A percentile compares a stretch with the other conserved stretches of the same genome.
Conservation (phyloP, 2,888 invertebrate species). For the Cephus pulcher region DNA sequence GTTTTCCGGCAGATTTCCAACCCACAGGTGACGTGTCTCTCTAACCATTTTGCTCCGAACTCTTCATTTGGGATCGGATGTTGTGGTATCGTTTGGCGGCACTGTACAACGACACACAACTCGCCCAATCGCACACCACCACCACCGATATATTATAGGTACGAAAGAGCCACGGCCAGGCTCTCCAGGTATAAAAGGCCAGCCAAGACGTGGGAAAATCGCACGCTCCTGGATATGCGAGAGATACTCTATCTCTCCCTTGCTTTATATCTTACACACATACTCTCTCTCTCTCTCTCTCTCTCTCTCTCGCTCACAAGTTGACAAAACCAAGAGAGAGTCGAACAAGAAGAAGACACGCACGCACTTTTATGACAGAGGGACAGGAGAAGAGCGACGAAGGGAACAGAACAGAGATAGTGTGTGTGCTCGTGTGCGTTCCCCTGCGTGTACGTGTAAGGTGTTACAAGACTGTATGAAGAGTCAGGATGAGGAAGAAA, state of each 20-base stretch:
- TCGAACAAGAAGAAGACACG: background rate
- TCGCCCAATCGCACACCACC: conserved; percentile 48
- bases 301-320: background rate
- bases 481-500: background rate
- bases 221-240: background rate
- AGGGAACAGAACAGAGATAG: background rate
- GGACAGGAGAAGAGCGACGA: background rate
- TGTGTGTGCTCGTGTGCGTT: background rate
- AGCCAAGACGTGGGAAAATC: background rate
- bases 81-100: conserved; percentile 67
- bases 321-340: background rate
- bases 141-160: conserved; percentile 19
- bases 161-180: background rate
- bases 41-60: conserved; percentile 99
- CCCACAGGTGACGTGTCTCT: conserved; percentile 99
- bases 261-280: background rate
- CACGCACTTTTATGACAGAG: background rate
- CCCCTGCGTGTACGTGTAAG: background rate
- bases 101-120: conserved; percentile 67
- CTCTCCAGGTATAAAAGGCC: background rate
- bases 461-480: background rate
- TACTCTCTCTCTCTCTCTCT: background rate
- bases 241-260: background rate
- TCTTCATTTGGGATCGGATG: conserved; percentile 86
- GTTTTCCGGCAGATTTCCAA: conserved; percentile 99